phyloP scores from a whole-genome alignment of 1,140 invertebrate genomes.

The Gerris buenoi region DNA sequence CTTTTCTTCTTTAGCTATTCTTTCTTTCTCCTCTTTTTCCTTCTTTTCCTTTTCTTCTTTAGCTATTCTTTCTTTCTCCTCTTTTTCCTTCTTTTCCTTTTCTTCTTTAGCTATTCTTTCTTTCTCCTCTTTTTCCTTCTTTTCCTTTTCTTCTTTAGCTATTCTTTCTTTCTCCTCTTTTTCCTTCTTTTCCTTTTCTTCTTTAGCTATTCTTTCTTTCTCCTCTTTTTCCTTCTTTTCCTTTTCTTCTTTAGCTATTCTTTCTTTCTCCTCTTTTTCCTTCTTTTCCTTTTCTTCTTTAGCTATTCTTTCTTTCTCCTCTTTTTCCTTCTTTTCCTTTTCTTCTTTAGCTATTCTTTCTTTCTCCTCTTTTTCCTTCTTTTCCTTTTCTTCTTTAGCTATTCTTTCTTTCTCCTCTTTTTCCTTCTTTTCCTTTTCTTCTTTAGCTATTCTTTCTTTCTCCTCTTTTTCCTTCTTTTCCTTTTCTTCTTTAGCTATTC shows the following conservation, averaged over 20 bases:
- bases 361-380: conserved; percentile 18
- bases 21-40: conserved; percentile 12
- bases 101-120: conserved; percentile 15
- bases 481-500: background rate
- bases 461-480: background rate
- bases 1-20: conserved; percentile 21
- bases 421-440: conserved; percentile 14
- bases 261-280: conserved; percentile 18
- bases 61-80: conserved; percentile 14
- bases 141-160: conserved; percentile 9
- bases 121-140: conserved; percentile 12
- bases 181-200: conserved; percentile 14
- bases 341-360: conserved; percentile 11
- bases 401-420: conserved; percentile 21
- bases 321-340: conserved; percentile 18
- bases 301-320: conserved; percentile 6
- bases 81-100: conserved; percentile 13
- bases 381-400: conserved; percentile 20
- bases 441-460: conserved; percentile 18
- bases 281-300: conserved; percentile 18
- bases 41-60: conserved; percentile 12
- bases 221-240: conserved; percentile 18
- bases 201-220: conserved; percentile 13
- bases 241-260: conserved; percentile 18
- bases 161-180: conserved; percentile 14